Evolutionary conservation across 92 coral and sea anemone genomes (phyloP).

Genomic region (Epizoanthus scotinus): DNA sequence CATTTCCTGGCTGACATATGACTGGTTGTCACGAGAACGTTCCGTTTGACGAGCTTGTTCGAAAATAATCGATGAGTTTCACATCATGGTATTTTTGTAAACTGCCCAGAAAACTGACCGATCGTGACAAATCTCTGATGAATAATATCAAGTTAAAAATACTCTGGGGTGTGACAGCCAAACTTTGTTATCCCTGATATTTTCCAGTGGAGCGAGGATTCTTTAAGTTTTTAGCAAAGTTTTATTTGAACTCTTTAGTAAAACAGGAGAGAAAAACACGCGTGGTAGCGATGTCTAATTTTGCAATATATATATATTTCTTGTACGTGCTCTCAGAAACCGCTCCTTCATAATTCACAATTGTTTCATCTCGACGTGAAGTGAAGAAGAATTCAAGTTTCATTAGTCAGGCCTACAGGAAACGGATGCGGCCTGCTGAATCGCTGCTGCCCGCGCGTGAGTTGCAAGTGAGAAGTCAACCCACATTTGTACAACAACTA

Average conservation of each 20-base stretch:
- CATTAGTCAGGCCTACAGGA: constrained; percentile 64
- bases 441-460: constrained; percentile 16
- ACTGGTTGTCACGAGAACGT: background rate
- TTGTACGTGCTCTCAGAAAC: constrained; percentile 1
- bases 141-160: constrained; percentile 35
- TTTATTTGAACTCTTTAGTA: no score
- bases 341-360: constrained; percentile 26
- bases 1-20: background rate
- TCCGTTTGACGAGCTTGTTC: background rate
- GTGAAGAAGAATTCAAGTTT: constrained; percentile 40
- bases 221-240: background rate
- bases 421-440: constrained; percentile 89
- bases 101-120: constrained; percentile 16
- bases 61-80: constrained; percentile 20
- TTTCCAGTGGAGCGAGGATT: background rate
- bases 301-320: background rate
- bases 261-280: no score
- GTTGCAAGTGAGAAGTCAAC: background rate
- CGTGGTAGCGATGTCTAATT: no score
- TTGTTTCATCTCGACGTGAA: constrained; percentile 43
- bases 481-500: constrained; percentile 15
- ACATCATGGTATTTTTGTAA: constrained; percentile 12
- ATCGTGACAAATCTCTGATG: constrained; percentile 32
- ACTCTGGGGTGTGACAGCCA: constrained; percentile 27
- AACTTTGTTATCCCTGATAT: constrained; percentile 16